These are phyloP conservation scores for Sepioteuthis lessoniana DNA, from an alignment of 2,888 invertebrate genomes.

Conservation along the genomic window DNA sequence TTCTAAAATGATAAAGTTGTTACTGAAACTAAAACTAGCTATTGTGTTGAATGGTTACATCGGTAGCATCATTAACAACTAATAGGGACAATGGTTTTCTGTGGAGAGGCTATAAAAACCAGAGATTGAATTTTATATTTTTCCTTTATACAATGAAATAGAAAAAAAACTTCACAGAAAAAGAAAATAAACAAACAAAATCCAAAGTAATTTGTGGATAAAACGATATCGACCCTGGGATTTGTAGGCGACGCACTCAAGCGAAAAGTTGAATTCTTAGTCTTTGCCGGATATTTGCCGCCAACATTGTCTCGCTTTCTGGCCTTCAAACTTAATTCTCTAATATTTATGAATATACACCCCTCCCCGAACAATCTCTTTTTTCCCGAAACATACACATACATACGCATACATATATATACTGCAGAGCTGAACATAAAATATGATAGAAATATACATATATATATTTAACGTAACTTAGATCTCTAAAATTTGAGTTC, in stretches of 20 bases:
- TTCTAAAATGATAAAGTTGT: background rate
- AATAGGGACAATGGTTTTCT: background rate
- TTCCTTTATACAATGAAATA: background rate
- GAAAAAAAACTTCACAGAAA: background rate
- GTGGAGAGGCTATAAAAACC: background rate
- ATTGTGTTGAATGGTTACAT: background rate
- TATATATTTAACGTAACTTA: too few species aligned
- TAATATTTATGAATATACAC: background rate
- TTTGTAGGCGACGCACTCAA: background rate
- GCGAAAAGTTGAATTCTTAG: background rate
- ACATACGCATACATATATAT: too few species aligned
- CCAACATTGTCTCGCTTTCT: background rate
- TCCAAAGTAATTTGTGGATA: background rate
- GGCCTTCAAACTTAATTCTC: background rate
- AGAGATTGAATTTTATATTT: background rate
- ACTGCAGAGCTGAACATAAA: too few species aligned
- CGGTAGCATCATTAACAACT: background rate
- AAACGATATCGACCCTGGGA: background rate
- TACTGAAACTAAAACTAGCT: background rate
- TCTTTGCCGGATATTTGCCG: background rate
- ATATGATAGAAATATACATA: too few species aligned
- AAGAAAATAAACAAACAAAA: background rate
- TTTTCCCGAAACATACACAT: too few species aligned
- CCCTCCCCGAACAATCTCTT: background rate
- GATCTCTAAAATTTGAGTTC: too few species aligned